Evolutionary conservation across 2,113 vertebrate species (phyloP).

Genomic region (Xiphorhynchus elegans): DNA sequence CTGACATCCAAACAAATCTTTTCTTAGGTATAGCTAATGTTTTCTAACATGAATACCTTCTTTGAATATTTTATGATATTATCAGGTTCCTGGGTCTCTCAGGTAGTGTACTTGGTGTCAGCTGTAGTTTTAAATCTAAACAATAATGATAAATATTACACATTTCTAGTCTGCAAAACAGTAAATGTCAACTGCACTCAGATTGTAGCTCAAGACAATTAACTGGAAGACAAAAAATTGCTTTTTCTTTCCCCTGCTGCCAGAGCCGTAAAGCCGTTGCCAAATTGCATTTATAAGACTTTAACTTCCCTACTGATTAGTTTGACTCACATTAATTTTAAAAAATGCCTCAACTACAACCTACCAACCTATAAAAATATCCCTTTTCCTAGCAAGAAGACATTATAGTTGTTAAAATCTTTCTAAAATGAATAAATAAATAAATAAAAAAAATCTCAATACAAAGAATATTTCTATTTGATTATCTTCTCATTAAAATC

Average conservation of each 20-base stretch:
- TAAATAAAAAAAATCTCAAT: neutral
- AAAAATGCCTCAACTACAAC: conserved; percentile 5
- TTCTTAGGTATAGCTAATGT: neutral
- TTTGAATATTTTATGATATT: neutral
- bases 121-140: conserved; percentile 13
- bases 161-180: conserved; percentile 19
- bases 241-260: conserved; percentile 13
- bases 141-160: conserved; percentile 24
- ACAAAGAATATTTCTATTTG: neutral
- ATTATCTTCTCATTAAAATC: neutral
- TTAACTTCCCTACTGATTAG: conserved; percentile 52
- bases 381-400: neutral
- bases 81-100: neutral
- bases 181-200: conserved; percentile 14
- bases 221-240: conserved; percentile 34
- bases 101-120: neutral
- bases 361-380: conserved; percentile 10
- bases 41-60: neutral
- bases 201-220: conserved; percentile 47
- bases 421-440: neutral
- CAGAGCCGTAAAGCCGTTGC: conserved; percentile 33
- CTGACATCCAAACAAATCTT: neutral
- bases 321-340: conserved; percentile 52
- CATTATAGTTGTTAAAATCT: neutral
- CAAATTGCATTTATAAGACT: conserved; percentile 55